Percentiles rank a stretch among this genome's conserved stretches.
Conservation (phyloP, 2,113 vertebrate species). For the Phyllostomus discolor region DNA sequence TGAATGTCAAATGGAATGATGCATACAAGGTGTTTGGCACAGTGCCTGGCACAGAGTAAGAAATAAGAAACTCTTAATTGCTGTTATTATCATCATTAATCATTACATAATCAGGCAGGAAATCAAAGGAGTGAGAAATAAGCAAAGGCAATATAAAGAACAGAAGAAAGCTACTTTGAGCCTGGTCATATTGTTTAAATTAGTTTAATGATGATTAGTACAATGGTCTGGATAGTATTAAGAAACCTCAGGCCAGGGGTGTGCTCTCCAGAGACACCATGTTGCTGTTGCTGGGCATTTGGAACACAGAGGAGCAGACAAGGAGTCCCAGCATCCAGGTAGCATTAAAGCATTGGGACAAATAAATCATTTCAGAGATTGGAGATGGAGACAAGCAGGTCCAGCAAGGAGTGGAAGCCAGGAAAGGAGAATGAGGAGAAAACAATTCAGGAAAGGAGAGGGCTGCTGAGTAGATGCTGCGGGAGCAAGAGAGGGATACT, state of each 20-base stretch:
- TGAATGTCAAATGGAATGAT: neutral
- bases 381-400: neutral
- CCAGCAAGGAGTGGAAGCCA: rapidly evolving
- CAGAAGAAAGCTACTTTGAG: neutral
- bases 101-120: neutral
- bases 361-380: neutral
- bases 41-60: neutral
- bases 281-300: neutral
- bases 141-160: neutral
- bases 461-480: rapidly evolving
- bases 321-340: too few relatives aligned
- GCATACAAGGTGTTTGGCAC: neutral
- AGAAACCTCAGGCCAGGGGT: neutral
- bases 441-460: neutral
- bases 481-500: neutral
- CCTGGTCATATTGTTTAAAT: neutral
- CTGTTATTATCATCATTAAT: neutral
- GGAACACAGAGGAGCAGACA: neutral
- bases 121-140: neutral
- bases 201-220: neutral
- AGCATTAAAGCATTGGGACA: neutral
- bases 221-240: neutral
- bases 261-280: neutral
- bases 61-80: neutral
- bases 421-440: neutral